Percentiles rank a stretch among this genome's conserved stretches.
Evolutionary conservation across 2,797 vertebrate genomes (phyloP).

Genomic region (Lepilemur ruficaudatus): DNA sequence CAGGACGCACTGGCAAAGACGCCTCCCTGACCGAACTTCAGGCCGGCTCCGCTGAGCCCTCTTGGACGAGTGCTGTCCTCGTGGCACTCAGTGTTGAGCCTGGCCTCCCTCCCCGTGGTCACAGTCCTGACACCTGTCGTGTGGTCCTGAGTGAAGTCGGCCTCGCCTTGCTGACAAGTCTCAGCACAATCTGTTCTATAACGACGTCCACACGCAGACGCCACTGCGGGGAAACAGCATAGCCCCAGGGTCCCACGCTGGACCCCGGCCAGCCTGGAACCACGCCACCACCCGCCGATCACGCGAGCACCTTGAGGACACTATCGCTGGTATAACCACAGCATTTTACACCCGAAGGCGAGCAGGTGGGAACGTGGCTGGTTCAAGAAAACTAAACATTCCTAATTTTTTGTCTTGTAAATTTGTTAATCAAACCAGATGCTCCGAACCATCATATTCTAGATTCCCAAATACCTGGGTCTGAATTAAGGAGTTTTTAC

Average conservation of each 20-base stretch:
- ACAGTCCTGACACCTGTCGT: neutral
- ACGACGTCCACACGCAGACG: neutral
- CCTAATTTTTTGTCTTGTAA: neutral
- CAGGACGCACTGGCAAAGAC: no score
- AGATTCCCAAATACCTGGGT: neutral
- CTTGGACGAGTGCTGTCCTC: no score
- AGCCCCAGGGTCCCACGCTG: neutral
- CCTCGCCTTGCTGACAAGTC: neutral
- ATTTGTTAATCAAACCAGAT: neutral
- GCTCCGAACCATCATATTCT: neutral
- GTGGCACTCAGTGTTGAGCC: neutral
- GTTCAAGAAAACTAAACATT: neutral
- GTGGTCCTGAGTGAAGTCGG: neutral
- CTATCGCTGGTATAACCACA: no score
- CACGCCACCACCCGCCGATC: no score
- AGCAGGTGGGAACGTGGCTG: neutral
- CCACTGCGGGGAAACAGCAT: rapidly evolving
- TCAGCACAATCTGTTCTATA: neutral
- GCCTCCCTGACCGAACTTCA: neutral
- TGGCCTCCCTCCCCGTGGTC: neutral
- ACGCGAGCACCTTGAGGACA: rapidly evolving
- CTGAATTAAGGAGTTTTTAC: neutral
- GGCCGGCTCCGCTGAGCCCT: neutral
- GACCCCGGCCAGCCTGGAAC: neutral
- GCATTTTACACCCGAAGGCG: neutral